Percentiles rank a stretch among this genome's conserved stretches.
These are phyloP conservation scores for Etia nguti DNA, from an alignment of 2,113 vertebrate species.

Conservation along the genomic window DNA sequence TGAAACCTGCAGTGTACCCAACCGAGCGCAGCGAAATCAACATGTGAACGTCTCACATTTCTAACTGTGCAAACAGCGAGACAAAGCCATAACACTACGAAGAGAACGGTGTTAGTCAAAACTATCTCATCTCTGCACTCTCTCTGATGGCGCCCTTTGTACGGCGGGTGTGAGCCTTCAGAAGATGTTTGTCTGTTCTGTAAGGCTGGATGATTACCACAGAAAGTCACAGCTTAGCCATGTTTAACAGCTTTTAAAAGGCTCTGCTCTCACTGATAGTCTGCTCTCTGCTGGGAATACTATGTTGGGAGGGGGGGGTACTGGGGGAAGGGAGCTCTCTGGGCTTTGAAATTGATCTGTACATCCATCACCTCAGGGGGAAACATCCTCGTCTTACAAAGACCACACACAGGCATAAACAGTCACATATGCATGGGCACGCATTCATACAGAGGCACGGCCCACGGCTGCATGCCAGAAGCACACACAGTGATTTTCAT, in stretches of 20 bases:
- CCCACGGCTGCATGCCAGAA: not conserved
- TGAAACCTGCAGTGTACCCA: not conserved
- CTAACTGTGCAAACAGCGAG: not conserved
- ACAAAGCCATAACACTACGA: not conserved
- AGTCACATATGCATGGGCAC: not conserved
- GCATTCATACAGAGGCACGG: not conserved
- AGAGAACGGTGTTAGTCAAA: not conserved
- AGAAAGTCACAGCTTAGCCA: not conserved
- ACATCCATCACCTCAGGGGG: conserved; percentile 15
- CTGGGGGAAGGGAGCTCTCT: not conserved
- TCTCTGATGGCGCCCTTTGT: not conserved
- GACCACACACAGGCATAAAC: conserved; percentile 38
- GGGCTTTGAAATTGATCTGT: conserved; percentile 40
- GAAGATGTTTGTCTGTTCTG: not conserved
- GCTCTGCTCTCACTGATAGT: not conserved
- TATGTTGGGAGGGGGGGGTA: not conserved
- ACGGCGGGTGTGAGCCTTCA: not conserved
- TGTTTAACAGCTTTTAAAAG: not conserved
- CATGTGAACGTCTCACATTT: not conserved
- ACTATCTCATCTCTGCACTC: not conserved
- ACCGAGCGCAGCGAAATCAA: not conserved
- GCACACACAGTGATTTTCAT: not conserved
- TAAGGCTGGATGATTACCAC: not conserved
- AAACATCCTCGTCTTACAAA: conserved; percentile 23
- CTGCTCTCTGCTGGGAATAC: conserved; percentile 18